phyloP scores from a whole-genome alignment of 1,140 invertebrate genomes.

The Tribolium castaneum region DNA sequence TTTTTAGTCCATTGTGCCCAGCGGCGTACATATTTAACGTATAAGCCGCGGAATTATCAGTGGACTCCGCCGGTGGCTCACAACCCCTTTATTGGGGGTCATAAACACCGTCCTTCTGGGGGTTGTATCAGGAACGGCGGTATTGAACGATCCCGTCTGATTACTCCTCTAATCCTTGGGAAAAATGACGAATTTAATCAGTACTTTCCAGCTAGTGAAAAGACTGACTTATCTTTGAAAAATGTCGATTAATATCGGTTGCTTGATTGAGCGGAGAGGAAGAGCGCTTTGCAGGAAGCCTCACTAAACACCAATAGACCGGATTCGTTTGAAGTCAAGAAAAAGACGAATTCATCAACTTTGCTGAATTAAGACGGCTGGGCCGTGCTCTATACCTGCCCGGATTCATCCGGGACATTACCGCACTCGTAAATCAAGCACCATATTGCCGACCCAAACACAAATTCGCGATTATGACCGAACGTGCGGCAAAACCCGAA shows the following conservation, averaged over 20 bases:
- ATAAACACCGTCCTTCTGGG: conserved; percentile 48
- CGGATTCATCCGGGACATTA: conserved; percentile 17
- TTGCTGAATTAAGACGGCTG: conserved; percentile 17
- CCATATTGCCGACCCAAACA: conserved; percentile 3
- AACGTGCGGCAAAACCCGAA: background rate
- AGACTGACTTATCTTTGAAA: conserved; percentile 34
- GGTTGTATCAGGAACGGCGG: conserved; percentile 25
- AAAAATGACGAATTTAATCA: conserved; percentile 48
- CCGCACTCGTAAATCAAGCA: conserved; percentile 9
- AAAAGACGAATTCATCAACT: conserved; percentile 32
- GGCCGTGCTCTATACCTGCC: conserved; percentile 9
- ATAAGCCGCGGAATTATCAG: conserved; percentile 52
- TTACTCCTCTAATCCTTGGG: conserved; percentile 45
- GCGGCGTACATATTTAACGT: conserved; percentile 50
- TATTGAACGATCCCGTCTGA: conserved; percentile 40
- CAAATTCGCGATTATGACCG: background rate
- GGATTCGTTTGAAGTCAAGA: conserved; percentile 34
- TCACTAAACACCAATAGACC: conserved; percentile 22
- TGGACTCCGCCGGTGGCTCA: conserved; percentile 43
- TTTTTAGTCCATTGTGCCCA: conserved; percentile 49
- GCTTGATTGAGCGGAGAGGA: conserved; percentile 33
- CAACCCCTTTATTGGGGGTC: conserved; percentile 54
- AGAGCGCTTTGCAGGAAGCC: conserved; percentile 7
- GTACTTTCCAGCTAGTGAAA: conserved; percentile 36
- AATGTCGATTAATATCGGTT: conserved; percentile 40